Evolutionary conservation across 2,888 invertebrate species (phyloP).

Genomic region (Heliconius hortense): DNA sequence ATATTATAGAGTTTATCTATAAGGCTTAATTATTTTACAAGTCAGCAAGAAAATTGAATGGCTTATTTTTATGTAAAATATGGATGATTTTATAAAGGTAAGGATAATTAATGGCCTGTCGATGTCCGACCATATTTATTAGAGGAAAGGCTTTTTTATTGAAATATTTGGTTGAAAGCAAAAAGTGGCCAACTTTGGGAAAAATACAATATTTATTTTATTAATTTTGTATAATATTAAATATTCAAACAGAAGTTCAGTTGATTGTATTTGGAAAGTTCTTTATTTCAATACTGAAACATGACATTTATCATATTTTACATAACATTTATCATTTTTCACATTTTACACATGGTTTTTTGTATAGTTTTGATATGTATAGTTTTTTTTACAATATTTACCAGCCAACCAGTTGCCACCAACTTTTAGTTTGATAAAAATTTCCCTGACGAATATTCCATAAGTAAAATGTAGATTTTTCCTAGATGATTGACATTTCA

Average conservation of each 20-base stretch:
- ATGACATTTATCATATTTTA: no score
- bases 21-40: slow-evolving; percentile 34
- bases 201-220: slow-evolving; percentile 9
- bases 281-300: no score
- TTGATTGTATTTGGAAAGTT: no score
- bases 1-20: slow-evolving; percentile 8
- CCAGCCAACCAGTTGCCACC: neutral
- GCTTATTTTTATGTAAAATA: slow-evolving; percentile 51
- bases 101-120: slow-evolving; percentile 53
- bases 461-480: neutral
- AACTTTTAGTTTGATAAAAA: neutral
- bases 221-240: slow-evolving; percentile 6
- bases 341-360: no score
- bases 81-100: slow-evolving; percentile 50
- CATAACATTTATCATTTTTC: no score
- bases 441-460: neutral
- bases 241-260: no score
- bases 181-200: neutral
- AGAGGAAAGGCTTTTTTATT: slow-evolving; percentile 45
- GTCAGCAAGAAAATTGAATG: slow-evolving; percentile 32
- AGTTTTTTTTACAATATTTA: neutral
- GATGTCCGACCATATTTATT: slow-evolving; percentile 54
- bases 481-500: neutral
- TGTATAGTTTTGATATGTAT: neutral
- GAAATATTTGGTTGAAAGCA: slow-evolving; percentile 15